These are phyloP conservation scores for Harpalus rubripes DNA, from an alignment of 2,888 invertebrate species.

Conservation along the genomic window DNA sequence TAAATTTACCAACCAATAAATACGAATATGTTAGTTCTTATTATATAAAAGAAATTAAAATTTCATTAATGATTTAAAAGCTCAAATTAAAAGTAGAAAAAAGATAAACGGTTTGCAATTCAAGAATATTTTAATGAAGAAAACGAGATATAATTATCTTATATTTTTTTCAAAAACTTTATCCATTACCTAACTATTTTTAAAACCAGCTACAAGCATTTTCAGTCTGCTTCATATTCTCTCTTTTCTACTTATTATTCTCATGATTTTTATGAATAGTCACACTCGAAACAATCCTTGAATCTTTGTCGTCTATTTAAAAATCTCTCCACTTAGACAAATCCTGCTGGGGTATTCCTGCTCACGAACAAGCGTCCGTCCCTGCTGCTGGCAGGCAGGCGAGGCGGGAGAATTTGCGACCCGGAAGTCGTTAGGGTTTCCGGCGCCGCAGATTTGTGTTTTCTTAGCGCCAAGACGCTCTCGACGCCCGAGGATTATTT, in stretches of 20 bases:
- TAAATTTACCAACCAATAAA: no score
- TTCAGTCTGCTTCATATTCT: neutral
- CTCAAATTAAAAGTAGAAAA: no score
- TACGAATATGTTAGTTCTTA: no score
- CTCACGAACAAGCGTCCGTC: slow-evolving; percentile 5
- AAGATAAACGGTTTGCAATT: no score
- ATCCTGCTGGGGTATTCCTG: slow-evolving; percentile 24
- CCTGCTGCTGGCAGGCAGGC: slow-evolving; percentile 24
- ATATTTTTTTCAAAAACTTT: neutral
- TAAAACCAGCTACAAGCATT: neutral
- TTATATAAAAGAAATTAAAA: no score
- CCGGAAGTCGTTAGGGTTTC: slow-evolving; percentile 65
- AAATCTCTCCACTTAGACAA: slow-evolving; percentile 33
- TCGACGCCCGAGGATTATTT: slow-evolving; percentile 69
- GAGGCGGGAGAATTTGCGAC: slow-evolving; percentile 59
- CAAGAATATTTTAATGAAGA: no score
- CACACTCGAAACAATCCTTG: neutral
- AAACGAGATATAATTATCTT: no score
- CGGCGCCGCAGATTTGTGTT: slow-evolving; percentile 64
- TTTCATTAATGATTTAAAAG: no score
- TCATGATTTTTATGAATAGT: neutral
- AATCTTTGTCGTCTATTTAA: neutral
- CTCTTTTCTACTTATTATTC: neutral
- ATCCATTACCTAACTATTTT: neutral
- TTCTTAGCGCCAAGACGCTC: slow-evolving; percentile 59